A percentile compares a stretch with the other conserved stretches of the same genome.
phyloP scores from a whole-genome alignment of 2,797 vertebrate species.

The Schizopygopsis malacanthus region DNA sequence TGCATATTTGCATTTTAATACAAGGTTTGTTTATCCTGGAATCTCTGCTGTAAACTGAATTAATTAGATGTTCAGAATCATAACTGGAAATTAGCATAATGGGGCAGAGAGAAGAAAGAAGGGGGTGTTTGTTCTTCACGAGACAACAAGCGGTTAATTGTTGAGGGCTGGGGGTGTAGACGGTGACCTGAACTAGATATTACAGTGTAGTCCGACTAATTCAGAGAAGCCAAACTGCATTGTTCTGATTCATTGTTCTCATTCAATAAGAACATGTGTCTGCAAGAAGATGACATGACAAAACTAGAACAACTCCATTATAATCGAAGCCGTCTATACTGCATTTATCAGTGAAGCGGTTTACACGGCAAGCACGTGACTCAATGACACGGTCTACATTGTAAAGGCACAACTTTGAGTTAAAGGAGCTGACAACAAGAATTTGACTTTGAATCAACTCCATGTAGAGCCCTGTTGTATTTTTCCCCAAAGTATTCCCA shows the following conservation, averaged over 20 bases:
- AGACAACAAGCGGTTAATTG: constrained; percentile 65
- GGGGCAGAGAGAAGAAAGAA: constrained; percentile 54
- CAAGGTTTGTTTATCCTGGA: constrained; percentile 63
- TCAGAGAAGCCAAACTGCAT: constrained; percentile 41
- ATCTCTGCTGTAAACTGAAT: constrained; percentile 57
- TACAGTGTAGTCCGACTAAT: neutral
- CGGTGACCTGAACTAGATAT: constrained; percentile 58
- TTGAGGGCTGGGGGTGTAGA: constrained; percentile 39
- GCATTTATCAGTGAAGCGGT: constrained; percentile 8
- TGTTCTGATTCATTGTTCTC: constrained; percentile 36
- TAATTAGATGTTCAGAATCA: constrained; percentile 64
- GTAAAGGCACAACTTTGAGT: neutral
- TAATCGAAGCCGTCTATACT: constrained; percentile 16
- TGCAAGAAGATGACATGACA: neutral
- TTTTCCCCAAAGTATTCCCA: too few species aligned
- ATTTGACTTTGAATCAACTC: neutral
- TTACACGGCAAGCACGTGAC: neutral
- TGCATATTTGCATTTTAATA: constrained; percentile 63
- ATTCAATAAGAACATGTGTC: constrained; percentile 27
- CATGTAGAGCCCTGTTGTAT: neutral
- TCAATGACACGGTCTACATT: constrained; percentile 4
- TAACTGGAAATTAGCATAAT: constrained; percentile 65
- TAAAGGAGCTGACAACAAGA: neutral
- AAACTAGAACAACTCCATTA: constrained; percentile 36
- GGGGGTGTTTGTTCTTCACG: constrained; percentile 46